Evolutionary conservation across 2,888 invertebrate species (phyloP), one percentile per base, ranked within the genome.

Genomic region (Seira ritae): DNA sequence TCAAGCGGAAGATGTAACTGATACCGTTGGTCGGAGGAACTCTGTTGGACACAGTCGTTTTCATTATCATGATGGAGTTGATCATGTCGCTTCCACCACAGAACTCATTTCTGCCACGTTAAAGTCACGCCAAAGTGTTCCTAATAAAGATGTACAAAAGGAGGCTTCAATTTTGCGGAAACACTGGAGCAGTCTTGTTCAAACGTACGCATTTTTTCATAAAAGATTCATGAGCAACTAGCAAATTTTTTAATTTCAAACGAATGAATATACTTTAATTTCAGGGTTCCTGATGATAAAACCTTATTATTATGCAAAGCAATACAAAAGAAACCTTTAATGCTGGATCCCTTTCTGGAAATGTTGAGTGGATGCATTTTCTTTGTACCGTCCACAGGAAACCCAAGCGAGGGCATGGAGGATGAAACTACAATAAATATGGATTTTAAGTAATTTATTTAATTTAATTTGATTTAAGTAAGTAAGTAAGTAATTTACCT

Each of bases 351-450:
- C 15, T 81, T 81, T 71, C 20, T 81, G 23, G 81, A 81, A 67
- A 81, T 81, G 81, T 19, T 81, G 22, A 81, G 76, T 20, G 67
- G 60, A 2, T 76, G 81, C 24, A 81, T 81, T 42, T 67, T 10
- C 37, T 81, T 81, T 60, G 37, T 37, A 0, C 71, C 31, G 2
- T 66, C 78, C 2, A 67, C 81, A 12, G 80, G 75, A n/a, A 80
- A 80, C 8, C 22, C 20, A 15, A 31, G 15, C 12, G 66, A 81
- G 31, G 80, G 75, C 0, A 15, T 20, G 8, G 75, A 75, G 42
- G 81, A 71, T 37, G 81, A 81, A 62, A 81, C 81, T 2, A 81
- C 81, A 15, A 81, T 81, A 24, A 55, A 76, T n/a, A 81, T 81
- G 76, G 76, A 81, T 12, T 31, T 81, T 31, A 71, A 71, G 81